Evolutionary conservation across 1,140 invertebrate genomes (phyloP), one percentile per base, ranked within the genome.

Genomic region (Chymomyza costata): DNA sequence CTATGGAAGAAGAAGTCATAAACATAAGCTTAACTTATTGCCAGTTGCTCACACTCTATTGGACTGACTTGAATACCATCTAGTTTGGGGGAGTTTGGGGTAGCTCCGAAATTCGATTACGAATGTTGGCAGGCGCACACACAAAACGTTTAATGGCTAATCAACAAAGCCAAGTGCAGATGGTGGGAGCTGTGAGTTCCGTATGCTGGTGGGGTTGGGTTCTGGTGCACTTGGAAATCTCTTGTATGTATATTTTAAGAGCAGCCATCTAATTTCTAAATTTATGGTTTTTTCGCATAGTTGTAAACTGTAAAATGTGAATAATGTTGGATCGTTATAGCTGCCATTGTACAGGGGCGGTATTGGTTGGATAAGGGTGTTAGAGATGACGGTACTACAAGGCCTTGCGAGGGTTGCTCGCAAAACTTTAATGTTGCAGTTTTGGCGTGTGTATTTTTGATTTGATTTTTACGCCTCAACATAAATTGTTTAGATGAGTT

Each of bases 401-500:
- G 21, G 21, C 21, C 8, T 25, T 34, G 1, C 21, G 38, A 14
- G n/a, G 21, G 38, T 28, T 25, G 40, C 17, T 39, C 49, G 55
- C 59, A 35, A 44, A n/a, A 46, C 37, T 52, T 78, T 73, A 66
- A 70, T 67, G 65, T 66, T 83, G 81, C 82, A 83, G 81, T 83
- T 83, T 83, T 68, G 64, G 14, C 54, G 19, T 37, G 51, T 58
- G 63, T 71, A 63, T 71, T 83, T n/a, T 83, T 83, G 81, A 83
- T 83, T 83, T 82, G 68, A 83, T 83, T 82, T 83, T 83, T 83
- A 83, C 82, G 74, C 59, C 65, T 46, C 63, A 67, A 60, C 74
- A 83, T 83, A 83, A 83, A 83, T 83, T 83, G 81, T 83, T 83
- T 83, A 83, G 82, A 83, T 83, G 82, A 83, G 82, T 83, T 83